Evolutionary conservation across 2,113 vertebrate species (phyloP), one percentile per base, ranked within the genome.

Genomic region (Oreotrochilus melanogaster): DNA sequence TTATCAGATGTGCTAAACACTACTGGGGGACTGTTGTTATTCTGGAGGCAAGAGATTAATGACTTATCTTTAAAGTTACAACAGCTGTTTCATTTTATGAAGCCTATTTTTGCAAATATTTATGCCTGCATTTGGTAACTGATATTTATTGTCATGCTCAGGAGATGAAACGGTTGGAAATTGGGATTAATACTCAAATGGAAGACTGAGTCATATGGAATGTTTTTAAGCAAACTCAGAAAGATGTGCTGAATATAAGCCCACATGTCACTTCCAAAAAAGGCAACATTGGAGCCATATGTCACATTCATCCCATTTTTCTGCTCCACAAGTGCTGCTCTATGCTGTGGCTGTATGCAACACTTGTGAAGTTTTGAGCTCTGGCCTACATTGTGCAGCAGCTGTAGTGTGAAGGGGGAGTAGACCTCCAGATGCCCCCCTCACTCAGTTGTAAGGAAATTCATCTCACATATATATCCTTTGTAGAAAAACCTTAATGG

Each of bases 61-160:
- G 45, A 48, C 24, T 93, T 92, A 78, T 85, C 61, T 92, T 80
- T 92, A 87, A 70, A 83, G 31, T 47, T 45, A 43, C n/a, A 86
- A 66, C 80, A 95, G 64, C 65, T 92, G 75, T 83, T 94, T 92
- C n/a, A 61, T 88, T 86, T 94, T 86, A 84, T 67, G 67, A 64
- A 91, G 43, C 6, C 76, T 43, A 48, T 86, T 89, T 88, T 73
- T 95, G 31, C 53, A 83, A 87, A 87, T 83, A 87, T 81, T 82
- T 47, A 65, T 62, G 65, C 27, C 18, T 19, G 1, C 22, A 22
- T 86, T 87, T 76, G n/a, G 66, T 83, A 89, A 92, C 60, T 92
- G 25, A 80, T 89, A 88, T 89, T 86, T 82, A 92, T 86, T 91
- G 22, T 21, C 53, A 43, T 90, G 56, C 25, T 76, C 27, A 62